phyloP scores from a whole-genome alignment of 92 coral and sea anemone species.

The Pocillopora grandis region DNA sequence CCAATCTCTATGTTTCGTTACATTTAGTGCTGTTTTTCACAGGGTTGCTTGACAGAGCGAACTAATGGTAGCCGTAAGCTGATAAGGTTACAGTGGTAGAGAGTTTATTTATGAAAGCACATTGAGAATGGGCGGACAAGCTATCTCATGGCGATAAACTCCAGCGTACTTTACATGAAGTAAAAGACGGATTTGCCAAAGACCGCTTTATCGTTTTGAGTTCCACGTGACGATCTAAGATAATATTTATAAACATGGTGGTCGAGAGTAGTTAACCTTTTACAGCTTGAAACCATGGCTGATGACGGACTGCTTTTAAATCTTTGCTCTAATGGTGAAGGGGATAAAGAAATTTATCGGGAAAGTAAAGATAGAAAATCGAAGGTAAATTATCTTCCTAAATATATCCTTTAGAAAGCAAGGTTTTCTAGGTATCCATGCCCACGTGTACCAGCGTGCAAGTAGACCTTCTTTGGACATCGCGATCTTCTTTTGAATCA shows the following conservation, averaged over 20 bases:
- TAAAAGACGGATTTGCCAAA: not conserved
- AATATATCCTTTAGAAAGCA: not conserved
- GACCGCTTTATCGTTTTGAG: not conserved
- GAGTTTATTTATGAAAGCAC: too few species aligned
- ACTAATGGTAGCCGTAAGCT: too few species aligned
- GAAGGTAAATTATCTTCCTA: slow-evolving; percentile 9
- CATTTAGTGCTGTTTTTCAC: too few species aligned
- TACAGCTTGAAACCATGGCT: slow-evolving; percentile 6
- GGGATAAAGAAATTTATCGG: not conserved
- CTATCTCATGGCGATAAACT: too few species aligned
- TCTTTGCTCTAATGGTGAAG: slow-evolving; percentile 3
- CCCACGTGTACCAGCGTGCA: too few species aligned
- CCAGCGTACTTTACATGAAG: not conserved
- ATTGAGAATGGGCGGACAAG: too few species aligned
- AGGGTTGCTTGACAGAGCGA: too few species aligned
- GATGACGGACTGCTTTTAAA: slow-evolving; percentile 38
- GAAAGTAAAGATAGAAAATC: slow-evolving; percentile 19
- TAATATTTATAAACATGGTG: slow-evolving; percentile 19
- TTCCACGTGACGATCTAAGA: slow-evolving; percentile 1
- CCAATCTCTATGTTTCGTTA: too few species aligned
- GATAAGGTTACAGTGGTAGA: too few species aligned
- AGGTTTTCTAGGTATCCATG: too few species aligned
- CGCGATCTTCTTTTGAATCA: too few species aligned
- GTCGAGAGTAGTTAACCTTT: not conserved
- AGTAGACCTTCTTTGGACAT: too few species aligned